These are phyloP conservation scores for Antheraea yamamai DNA, from an alignment of 2,888 invertebrate genomes.

Conservation along the genomic window DNA sequence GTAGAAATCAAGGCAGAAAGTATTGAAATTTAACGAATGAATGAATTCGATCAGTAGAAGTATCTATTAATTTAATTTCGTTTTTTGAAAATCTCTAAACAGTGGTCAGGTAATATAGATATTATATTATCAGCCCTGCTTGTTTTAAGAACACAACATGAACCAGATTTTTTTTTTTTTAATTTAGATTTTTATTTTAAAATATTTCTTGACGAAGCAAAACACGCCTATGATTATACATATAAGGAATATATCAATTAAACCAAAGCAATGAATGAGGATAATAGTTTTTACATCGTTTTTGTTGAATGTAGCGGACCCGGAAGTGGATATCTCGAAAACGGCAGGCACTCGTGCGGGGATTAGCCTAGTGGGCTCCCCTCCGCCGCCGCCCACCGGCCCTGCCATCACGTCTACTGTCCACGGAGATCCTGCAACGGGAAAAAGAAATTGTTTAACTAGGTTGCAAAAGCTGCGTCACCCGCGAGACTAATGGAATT, in stretches of 20 bases:
- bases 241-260: neutral
- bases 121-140: neutral
- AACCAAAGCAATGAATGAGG: neutral
- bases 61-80: neutral
- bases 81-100: neutral
- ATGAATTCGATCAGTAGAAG: neutral
- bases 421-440: slow-evolving; percentile 93
- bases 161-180: neutral
- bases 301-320: slow-evolving; percentile 68
- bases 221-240: neutral
- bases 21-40: slow-evolving; percentile 23
- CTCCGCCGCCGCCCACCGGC: slow-evolving; percentile 87
- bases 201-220: neutral
- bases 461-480: neutral
- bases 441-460: neutral
- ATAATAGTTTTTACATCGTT: slow-evolving; percentile 58
- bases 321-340: slow-evolving; percentile 91
- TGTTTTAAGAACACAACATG: too few relatives aligned
- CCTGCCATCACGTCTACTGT: slow-evolving; percentile 93
- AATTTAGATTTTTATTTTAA: neutral
- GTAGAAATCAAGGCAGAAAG: slow-evolving; percentile 34
- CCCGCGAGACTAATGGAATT: neutral
- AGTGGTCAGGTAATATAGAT: neutral
- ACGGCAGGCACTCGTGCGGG: slow-evolving; percentile 94
- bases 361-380: slow-evolving; percentile 94